A percentile compares a stretch with the other conserved stretches of the same genome.
phyloP scores from a whole-genome alignment of 2,113 vertebrate species.

The Mus spicilegus region DNA sequence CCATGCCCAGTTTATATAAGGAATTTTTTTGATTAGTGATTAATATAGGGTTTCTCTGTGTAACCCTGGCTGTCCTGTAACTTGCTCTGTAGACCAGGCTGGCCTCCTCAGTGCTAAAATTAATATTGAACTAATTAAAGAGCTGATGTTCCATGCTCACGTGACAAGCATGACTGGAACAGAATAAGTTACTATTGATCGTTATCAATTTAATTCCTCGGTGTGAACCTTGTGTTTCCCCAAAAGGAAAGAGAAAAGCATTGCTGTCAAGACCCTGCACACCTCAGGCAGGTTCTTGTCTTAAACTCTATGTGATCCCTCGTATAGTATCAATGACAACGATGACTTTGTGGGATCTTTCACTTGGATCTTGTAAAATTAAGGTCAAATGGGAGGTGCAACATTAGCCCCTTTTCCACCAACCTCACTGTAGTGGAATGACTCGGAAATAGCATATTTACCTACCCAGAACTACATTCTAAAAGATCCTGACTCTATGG shows the following conservation, averaged over 20 bases:
- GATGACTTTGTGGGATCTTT: not conserved
- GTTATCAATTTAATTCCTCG: slow-evolving; percentile 22
- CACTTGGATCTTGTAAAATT: slow-evolving; percentile 31
- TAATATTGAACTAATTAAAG: slow-evolving; percentile 27
- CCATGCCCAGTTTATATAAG: too few relatives aligned
- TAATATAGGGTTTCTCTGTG: not conserved
- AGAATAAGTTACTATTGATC: not conserved
- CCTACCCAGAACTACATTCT: not conserved
- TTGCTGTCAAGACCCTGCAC: not conserved
- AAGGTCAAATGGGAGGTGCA: not conserved
- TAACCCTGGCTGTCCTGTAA: not conserved
- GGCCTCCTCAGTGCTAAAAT: not conserved
- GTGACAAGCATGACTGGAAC: not conserved
- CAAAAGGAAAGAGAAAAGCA: slow-evolving; percentile 13
- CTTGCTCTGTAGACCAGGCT: not conserved
- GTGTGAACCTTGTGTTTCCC: slow-evolving; percentile 30
- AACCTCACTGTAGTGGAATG: not conserved
- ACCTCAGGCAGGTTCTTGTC: not conserved
- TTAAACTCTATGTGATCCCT: slow-evolving; percentile 44
- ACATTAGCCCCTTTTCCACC: not conserved
- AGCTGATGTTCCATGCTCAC: slow-evolving; percentile 23
- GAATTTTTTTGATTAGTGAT: not conserved
- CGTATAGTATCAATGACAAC: not conserved
- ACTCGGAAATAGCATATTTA: slow-evolving; percentile 48
- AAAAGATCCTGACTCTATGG: slow-evolving; percentile 5